Conservation (phyloP, 2,888 invertebrate species). For the Agrypnus murinus region DNA sequence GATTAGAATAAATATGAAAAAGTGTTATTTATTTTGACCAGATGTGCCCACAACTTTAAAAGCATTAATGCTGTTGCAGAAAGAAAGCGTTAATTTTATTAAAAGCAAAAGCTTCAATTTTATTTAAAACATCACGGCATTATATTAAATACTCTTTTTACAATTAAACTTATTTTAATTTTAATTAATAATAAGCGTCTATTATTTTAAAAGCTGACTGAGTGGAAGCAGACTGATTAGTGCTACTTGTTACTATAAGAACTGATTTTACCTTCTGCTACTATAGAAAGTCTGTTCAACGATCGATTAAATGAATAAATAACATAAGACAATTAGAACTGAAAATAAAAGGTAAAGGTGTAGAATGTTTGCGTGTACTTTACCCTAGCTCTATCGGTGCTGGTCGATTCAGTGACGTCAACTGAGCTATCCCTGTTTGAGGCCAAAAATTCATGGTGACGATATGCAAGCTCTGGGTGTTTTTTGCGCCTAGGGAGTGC, state of each 20-base stretch:
- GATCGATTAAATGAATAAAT: conserved; percentile 45
- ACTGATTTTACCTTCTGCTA: conserved; percentile 45
- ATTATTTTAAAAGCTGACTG: conserved; percentile 36
- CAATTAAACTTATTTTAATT: conserved; percentile 4
- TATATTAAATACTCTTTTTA: conserved; percentile 19
- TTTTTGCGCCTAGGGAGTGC: conserved; percentile 91
- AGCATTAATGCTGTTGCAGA: conserved; percentile 32
- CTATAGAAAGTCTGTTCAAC: conserved; percentile 47
- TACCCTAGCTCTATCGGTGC: conserved; percentile 81
- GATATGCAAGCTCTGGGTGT: conserved; percentile 91
- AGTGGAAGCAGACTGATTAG: conserved; percentile 45
- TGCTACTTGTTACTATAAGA: conserved; percentile 44
- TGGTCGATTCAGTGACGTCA: conserved; percentile 74
- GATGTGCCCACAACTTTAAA: conserved; percentile 32
- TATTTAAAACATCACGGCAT: conserved; percentile 3
- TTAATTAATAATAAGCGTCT: conserved; percentile 19
- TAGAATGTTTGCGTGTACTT: conserved; percentile 57
- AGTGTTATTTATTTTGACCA: conserved; percentile 13
- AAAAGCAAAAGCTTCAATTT: conserved; percentile 37
- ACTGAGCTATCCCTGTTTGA: conserved; percentile 78
- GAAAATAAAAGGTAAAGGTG: conserved; percentile 43
- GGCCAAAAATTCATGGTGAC: conserved; percentile 86
- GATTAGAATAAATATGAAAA: too few relatives aligned
- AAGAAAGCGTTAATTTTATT: conserved; percentile 16
- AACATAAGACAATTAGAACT: conserved; percentile 40